Evolutionary conservation across 1,140 invertebrate genomes (phyloP).

Genomic region (Onthophagus taurus): DNA sequence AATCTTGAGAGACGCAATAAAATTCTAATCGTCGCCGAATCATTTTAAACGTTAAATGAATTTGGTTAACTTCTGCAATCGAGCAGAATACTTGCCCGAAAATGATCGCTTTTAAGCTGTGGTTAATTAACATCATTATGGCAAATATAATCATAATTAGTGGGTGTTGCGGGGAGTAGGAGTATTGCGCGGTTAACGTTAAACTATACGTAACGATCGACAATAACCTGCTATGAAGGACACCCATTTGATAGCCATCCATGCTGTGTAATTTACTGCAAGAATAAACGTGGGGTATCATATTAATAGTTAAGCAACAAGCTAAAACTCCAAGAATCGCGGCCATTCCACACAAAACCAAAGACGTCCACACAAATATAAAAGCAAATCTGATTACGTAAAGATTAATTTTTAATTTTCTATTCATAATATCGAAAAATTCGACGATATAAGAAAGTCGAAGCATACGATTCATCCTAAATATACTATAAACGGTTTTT

Average conservation of each 20-base stretch:
- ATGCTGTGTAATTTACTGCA: background rate
- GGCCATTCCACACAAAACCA: background rate
- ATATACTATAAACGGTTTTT: background rate
- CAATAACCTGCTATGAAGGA: background rate
- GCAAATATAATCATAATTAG: background rate
- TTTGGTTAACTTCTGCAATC: background rate
- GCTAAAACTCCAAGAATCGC: background rate
- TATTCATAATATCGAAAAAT: background rate
- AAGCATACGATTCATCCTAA: slow-evolving; percentile 1
- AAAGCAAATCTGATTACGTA: background rate
- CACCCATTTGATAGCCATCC: background rate
- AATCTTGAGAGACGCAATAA: too few species aligned
- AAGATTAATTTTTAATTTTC: background rate
- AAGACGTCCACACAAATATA: slow-evolving; percentile 7
- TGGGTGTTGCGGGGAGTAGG: background rate
- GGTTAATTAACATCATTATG: background rate
- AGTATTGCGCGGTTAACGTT: background rate
- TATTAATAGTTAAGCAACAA: background rate
- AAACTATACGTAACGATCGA: background rate
- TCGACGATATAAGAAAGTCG: slow-evolving; percentile 9
- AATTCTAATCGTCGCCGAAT: too few species aligned
- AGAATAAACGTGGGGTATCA: background rate
- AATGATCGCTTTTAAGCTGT: background rate
- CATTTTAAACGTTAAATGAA: too few species aligned
- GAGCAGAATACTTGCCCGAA: background rate